These are phyloP conservation scores for Drosophila longiperda DNA, from an alignment of 2,888 invertebrate genomes.

Conservation along the genomic window DNA sequence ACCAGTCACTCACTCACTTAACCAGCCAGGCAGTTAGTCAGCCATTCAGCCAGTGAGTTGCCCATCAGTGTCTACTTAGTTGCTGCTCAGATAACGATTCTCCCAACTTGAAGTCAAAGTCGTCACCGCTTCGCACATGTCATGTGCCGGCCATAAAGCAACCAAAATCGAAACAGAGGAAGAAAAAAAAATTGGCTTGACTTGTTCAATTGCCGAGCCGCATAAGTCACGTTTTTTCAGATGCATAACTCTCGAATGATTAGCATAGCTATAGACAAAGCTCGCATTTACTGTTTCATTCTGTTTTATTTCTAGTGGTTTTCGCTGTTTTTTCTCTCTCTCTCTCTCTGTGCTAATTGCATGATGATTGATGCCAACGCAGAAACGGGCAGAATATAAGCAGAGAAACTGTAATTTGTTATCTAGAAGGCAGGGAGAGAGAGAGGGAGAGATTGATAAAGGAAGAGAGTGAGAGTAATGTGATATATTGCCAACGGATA, in stretches of 20 bases:
- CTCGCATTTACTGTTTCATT: background rate
- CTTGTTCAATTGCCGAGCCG: constrained; percentile 38
- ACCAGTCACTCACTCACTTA: constrained; percentile 17
- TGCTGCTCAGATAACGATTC: constrained; percentile 32
- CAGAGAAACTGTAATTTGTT: constrained; percentile 28
- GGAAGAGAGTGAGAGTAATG: background rate
- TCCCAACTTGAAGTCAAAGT: constrained; percentile 12
- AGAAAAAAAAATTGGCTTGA: constrained; percentile 27
- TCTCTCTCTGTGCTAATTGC: constrained; percentile 43
- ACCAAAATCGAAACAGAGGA: constrained; percentile 9
- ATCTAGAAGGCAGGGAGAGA: constrained; percentile 13
- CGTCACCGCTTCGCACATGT: constrained; percentile 14
- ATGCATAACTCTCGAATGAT: constrained; percentile 47
- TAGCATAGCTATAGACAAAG: constrained; percentile 39
- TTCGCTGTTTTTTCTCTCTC: background rate
- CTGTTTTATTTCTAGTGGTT: constrained; percentile 8
- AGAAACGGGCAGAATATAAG: constrained; percentile 29
- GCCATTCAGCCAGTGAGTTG: constrained; percentile 22
- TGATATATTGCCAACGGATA: constrained; percentile 4
- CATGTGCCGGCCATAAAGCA: constrained; percentile 35
- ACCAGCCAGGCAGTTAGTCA: background rate
- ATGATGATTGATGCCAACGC: constrained; percentile 43
- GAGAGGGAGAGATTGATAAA: background rate
- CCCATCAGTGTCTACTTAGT: constrained; percentile 46
- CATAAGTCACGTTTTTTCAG: constrained; percentile 70